These are phyloP conservation scores for Enteromius argenteus DNA, from an alignment of 2,797 vertebrate species.

Conservation along the genomic window DNA sequence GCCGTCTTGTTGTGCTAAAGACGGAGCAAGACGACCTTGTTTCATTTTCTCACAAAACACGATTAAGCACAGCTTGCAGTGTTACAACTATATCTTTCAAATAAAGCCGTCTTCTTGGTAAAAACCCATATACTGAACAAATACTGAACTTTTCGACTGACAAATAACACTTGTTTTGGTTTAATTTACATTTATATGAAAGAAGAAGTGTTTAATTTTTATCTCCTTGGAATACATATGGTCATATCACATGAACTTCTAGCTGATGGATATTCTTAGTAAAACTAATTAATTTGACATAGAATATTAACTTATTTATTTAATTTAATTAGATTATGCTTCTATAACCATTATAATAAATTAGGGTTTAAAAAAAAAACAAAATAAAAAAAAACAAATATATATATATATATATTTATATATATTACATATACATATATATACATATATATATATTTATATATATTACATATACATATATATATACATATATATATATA, in stretches of 20 bases:
- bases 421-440: too few species aligned
- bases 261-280: neutral
- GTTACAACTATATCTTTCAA: neutral
- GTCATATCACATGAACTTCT: neutral
- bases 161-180: neutral
- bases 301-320: neutral
- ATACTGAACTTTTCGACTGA: neutral
- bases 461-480: too few species aligned
- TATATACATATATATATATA: too few species aligned
- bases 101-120: neutral
- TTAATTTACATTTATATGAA: neutral
- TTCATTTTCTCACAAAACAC: conserved; percentile 5
- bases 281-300: neutral
- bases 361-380: too few species aligned
- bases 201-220: neutral
- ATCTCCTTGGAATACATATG: neutral
- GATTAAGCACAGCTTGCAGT: neutral
- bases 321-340: neutral
- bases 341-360: too few species aligned
- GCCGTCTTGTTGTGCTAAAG: neutral
- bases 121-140: neutral
- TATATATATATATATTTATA: too few species aligned
- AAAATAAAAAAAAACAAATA: too few species aligned
- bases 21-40: neutral
- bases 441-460: too few species aligned